Evolutionary conservation across 2,888 invertebrate species (phyloP), one percentile per base, ranked within the genome.

Genomic region (Bombyx huttoni): DNA sequence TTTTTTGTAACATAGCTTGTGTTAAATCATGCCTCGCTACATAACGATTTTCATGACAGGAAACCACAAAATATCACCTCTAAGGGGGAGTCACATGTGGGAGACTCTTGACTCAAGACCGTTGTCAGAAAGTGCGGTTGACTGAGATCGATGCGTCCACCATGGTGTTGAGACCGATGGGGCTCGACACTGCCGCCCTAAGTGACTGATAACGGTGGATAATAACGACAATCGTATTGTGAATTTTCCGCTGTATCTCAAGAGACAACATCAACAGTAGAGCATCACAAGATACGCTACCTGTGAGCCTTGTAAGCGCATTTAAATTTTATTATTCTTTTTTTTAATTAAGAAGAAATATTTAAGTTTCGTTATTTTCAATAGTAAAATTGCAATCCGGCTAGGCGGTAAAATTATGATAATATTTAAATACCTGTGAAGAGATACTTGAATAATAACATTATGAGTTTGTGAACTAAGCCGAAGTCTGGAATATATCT

Each of bases 141-240:
- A 78, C 79, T 56, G 67, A 75, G 81, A 81, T 79, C 68, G 81
- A 82, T 82, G 79, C 56, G 65, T 45, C 62, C 65, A 68, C 73
- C 73, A 63, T 71, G 53, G 57, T 53, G 52, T 51, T 65, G 64
- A 64, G 67, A 62, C 63, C 60, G 54, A 55, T 56, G 62, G 58
- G 53, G 35, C 54, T 56, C 51, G 59, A 58, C 53, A 53, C 56
- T 49, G 57, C 58, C 54, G 53, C 54, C 58, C 70, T 79, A 79
- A 80, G 75, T 80, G 78, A 81, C 72, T 69, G 78, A 81, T 81
- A 57, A 63, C 52, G 57, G 3, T 63, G 66, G 24, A 24, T 24
- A 24, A 24, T 24, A 24, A 40, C 0, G 12, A 10, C 40, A 40
- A 40, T 40, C 40, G 40, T 10, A 40, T 40, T 40, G 5, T 1